Conservation (phyloP, 2,113 vertebrate genomes). For the Phodopus roborovskii region DNA sequence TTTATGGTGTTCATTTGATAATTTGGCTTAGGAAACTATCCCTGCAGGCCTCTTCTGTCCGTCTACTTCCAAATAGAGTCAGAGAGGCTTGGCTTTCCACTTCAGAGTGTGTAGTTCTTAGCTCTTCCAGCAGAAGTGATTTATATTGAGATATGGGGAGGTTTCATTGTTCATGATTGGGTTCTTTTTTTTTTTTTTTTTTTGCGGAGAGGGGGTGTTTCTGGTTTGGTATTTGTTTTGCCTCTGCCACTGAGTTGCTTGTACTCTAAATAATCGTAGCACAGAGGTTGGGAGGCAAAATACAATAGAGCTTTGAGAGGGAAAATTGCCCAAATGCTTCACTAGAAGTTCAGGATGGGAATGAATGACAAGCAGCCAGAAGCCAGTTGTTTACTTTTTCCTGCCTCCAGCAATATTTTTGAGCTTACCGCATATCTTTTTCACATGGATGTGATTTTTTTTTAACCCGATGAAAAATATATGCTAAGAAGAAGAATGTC, state of each 20-base stretch:
- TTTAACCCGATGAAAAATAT: conserved; percentile 66
- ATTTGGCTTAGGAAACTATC: background rate
- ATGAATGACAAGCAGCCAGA: conserved; percentile 60
- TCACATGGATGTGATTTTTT: conserved; percentile 70
- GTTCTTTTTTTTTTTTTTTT: background rate
- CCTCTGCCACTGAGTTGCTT: background rate
- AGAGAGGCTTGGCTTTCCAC: background rate
- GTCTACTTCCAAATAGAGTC: background rate
- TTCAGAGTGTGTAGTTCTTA: background rate
- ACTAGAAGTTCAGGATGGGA: conserved; percentile 34
- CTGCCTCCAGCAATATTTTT: conserved; percentile 60
- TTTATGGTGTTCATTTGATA: conserved; percentile 37
- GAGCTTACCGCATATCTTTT: conserved; percentile 61
- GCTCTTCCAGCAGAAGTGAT: background rate
- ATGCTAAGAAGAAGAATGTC: conserved; percentile 65
- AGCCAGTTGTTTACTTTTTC: conserved; percentile 71
- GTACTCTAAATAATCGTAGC: conserved; percentile 12
- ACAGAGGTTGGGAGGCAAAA: background rate
- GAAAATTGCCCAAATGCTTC: conserved; percentile 53
- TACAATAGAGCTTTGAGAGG: conserved; percentile 53
- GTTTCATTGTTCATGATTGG: background rate
- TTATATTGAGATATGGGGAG: background rate
- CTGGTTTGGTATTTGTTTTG: background rate
- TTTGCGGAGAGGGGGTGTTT: background rate
- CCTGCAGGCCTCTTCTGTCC: background rate